These are phyloP conservation scores for Episyrphus balteatus DNA, from an alignment of 1,140 invertebrate genomes.

Conservation along the genomic window DNA sequence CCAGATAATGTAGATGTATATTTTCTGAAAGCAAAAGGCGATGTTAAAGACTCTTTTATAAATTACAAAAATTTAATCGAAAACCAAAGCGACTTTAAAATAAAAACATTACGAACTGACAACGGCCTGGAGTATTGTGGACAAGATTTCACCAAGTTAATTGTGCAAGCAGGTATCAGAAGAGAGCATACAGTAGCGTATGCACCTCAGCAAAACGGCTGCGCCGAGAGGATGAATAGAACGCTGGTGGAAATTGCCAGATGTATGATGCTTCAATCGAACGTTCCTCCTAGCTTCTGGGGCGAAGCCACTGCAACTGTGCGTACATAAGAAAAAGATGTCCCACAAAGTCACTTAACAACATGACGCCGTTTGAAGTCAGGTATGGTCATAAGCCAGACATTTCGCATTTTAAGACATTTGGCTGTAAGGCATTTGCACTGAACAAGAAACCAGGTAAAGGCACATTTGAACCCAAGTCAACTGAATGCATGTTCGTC, in stretches of 20 bases:
- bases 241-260: constrained; percentile 11
- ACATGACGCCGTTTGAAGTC: no score
- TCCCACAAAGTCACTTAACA: no score
- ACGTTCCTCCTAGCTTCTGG: constrained; percentile 33
- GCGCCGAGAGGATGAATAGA: constrained; percentile 20
- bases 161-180: constrained; percentile 20
- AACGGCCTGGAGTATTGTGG: constrained; percentile 36
- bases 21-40: neutral
- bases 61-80: constrained; percentile 2
- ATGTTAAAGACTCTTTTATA: neutral
- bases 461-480: constrained; percentile 10
- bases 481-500: constrained; percentile 1
- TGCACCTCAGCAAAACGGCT: constrained; percentile 35
- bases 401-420: no score
- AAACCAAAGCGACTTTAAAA: constrained; percentile 16
- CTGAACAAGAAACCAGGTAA: no score
- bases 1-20: constrained; percentile 14
- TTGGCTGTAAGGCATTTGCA: no score
- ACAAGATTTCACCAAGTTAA: constrained; percentile 13
- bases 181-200: constrained; percentile 31
- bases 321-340: constrained; percentile 1
- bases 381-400: no score
- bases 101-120: constrained; percentile 28
- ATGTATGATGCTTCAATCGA: constrained; percentile 18
- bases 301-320: constrained; percentile 35